Conservation (phyloP, 2,113 vertebrate species). For the Neolamprologus toae region DNA sequence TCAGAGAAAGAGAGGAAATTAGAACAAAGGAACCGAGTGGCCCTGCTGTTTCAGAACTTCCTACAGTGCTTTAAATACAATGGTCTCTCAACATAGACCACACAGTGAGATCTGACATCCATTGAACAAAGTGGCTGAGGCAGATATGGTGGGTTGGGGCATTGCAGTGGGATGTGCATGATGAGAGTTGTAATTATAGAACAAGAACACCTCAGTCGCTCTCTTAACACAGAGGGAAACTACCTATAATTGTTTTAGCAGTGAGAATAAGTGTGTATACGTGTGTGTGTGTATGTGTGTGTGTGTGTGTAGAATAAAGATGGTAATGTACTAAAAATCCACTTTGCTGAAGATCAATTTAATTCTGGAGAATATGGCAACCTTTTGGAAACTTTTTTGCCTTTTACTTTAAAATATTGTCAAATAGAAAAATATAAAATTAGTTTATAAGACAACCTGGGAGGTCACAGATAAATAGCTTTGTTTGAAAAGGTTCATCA, state of each 20-base stretch:
- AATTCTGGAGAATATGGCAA: not conserved
- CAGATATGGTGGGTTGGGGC: conserved; percentile 17
- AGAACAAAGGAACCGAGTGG: not conserved
- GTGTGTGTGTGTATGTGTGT: not conserved
- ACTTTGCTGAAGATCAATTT: not conserved
- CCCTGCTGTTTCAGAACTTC: conserved; percentile 26
- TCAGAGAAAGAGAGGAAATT: conserved; percentile 4
- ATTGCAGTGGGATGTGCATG: conserved; percentile 3
- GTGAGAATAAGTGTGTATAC: not conserved
- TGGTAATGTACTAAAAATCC: not conserved
- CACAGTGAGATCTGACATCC: conserved; percentile 35
- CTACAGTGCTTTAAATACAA: conserved; percentile 35
- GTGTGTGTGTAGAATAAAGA: not conserved
- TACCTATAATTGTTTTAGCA: conserved; percentile 27
- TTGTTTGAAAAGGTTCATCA: not conserved
- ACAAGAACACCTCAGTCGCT: conserved; percentile 13
- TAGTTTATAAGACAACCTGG: not conserved
- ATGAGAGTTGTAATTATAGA: conserved; percentile 35
- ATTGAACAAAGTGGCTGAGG: conserved; percentile 46
- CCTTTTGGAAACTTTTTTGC: not conserved
- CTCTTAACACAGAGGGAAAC: conserved; percentile 24
- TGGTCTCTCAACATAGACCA: not conserved
- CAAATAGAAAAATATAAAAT: not conserved
- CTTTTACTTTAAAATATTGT: not conserved
- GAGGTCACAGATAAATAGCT: not conserved